phyloP scores from a whole-genome alignment of 37 sponge, comb jelly and placozoan species.

The Geodia barretti region DNA sequence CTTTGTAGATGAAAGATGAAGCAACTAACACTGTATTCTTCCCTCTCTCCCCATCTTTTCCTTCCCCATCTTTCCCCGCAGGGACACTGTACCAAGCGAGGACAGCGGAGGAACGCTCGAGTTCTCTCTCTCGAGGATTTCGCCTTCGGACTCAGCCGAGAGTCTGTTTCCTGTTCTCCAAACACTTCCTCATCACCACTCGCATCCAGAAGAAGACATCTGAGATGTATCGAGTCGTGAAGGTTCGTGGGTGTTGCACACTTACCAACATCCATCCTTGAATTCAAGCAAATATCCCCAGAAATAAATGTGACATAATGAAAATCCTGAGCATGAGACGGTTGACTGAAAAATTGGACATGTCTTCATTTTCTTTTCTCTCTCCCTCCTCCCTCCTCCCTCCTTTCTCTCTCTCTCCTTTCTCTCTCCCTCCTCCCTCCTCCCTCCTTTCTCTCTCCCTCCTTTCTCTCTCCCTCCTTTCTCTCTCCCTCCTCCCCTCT shows the following conservation, averaged over 20 bases:
- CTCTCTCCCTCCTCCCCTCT: background rate
- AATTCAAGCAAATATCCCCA: background rate
- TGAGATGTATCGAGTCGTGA: constrained; percentile 32
- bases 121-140: background rate
- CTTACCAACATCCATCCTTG: too few species aligned
- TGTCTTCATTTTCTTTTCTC: too few species aligned
- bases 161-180: constrained; percentile 68
- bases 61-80: background rate
- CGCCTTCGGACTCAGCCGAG: constrained; percentile 18
- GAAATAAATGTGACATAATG: too few species aligned
- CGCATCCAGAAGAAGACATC: constrained; percentile 34
- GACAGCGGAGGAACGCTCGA: constrained; percentile 1
- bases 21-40: background rate
- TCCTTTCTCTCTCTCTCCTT: background rate
- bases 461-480: constrained; percentile 4
- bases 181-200: constrained; percentile 59
- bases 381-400: background rate
- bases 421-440: background rate
- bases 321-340: too few species aligned
- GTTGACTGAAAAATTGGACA: too few species aligned
- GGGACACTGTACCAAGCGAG: constrained; percentile 17
- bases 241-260: constrained; percentile 1
- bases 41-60: background rate
- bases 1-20: too few species aligned
- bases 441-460: background rate